Base-by-base conservation (phyloP, 1,140 invertebrate genomes). In the Mycetomoellerius zeteki region DNA sequence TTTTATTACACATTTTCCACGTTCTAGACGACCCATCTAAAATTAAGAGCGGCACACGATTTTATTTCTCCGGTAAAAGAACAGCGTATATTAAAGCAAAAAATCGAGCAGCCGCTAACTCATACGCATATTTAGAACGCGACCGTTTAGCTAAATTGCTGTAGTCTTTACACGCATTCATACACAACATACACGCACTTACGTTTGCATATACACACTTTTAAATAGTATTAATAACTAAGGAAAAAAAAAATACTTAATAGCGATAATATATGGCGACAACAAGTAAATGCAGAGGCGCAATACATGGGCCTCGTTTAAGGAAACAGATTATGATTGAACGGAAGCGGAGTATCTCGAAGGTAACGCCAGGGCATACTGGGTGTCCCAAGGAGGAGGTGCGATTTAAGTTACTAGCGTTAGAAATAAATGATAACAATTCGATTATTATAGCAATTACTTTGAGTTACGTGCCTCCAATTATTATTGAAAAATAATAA, bases 251-350 rank as follows among this genome's bases (percentile, higher is more conserved):
- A 89, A 67, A 65, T 86, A 90, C 85, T 89, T 67, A 87, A 89
- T 73, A 82, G 54, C 21, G 47, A 82, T 65, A 77, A 60, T 73
- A 84, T 86, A 90, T 85, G 77, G 69, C 33, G 52, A 76, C 72
- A 65, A 90, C 76, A 88, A 90, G 76, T 90, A 90, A 90, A 90
- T 90, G 89, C 89, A 60, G 78, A 89, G 65, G 60, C 54, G 19
- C 69, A 60, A 73, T 73, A 82, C 14, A 37, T 60, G 37, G 69
- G 12, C 69, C 27, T 84, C 69, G 6, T 84, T 82, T 62, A 54
- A 86, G 56, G 47, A 77, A 82, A 87, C 52, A 77, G 27, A 71
- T 64, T 65, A 54, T 71, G 37, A 62, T 62, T 47, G 58, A 73
- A 47, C 71, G 62, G 77, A 89, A 82, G 84, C 89, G 37, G 43